phyloP scores from a whole-genome alignment of 2,797 vertebrate genomes.

The Xyrichtys novacula region DNA sequence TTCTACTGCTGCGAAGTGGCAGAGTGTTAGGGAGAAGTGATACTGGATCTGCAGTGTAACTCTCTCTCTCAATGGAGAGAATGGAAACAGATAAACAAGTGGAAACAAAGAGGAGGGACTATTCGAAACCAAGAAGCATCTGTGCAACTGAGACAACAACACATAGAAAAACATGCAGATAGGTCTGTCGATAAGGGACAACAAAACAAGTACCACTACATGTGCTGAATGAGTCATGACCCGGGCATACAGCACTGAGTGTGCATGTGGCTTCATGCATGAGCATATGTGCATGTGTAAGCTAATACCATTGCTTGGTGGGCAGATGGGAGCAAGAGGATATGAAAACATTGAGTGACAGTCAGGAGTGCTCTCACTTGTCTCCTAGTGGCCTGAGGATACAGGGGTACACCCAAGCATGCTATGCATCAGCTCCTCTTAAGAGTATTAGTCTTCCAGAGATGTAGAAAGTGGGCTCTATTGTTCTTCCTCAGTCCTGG shows the following conservation, averaged over 20 bases:
- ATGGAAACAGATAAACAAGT: constrained; percentile 44
- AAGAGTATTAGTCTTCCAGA: constrained; percentile 47
- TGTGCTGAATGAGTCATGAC: constrained; percentile 33
- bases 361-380: constrained; percentile 70
- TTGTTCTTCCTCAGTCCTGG: constrained; percentile 27
- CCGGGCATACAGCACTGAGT: constrained; percentile 19
- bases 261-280: constrained; percentile 52
- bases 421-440: constrained; percentile 65
- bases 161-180: constrained; percentile 51
- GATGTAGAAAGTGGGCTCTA: constrained; percentile 28
- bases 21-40: constrained; percentile 20
- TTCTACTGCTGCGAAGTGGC: constrained; percentile 7
- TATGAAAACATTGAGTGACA: constrained; percentile 74
- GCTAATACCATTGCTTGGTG: constrained; percentile 65
- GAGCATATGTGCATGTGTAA: constrained; percentile 58
- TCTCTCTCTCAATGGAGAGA: constrained; percentile 28
- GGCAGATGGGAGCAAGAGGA: constrained; percentile 71
- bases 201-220: constrained; percentile 66
- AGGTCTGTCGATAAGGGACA: constrained; percentile 39
- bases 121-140: constrained; percentile 36
- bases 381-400: constrained; percentile 56
- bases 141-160: constrained; percentile 50
- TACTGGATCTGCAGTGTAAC: constrained; percentile 59
- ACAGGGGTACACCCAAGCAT: constrained; percentile 51
- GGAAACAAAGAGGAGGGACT: constrained; percentile 53